A percentile compares a stretch with the other conserved stretches of the same genome.
Evolutionary conservation across 2,888 invertebrate species (phyloP).

Genomic region (Acanthosepion lycidas): DNA sequence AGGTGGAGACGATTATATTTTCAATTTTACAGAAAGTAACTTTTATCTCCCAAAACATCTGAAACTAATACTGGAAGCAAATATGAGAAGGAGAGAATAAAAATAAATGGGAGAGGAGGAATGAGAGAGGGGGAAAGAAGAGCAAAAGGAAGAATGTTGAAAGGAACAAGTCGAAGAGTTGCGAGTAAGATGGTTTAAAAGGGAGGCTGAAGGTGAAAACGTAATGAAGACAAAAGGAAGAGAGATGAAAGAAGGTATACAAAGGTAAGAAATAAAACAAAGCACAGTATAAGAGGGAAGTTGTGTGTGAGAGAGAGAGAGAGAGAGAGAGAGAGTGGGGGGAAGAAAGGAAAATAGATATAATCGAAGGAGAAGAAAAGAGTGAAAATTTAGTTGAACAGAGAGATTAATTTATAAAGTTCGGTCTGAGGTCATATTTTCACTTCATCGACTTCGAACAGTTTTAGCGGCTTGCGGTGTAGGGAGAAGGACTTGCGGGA

Average conservation of each 20-base stretch:
- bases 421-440: not conserved
- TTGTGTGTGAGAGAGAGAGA: not conserved
- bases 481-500: not conserved
- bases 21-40: too few species aligned
- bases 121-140: too few species aligned
- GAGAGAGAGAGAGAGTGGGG: not conserved
- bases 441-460: slow-evolving; percentile 8
- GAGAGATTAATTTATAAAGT: slow-evolving; percentile 25
- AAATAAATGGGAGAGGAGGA: too few species aligned
- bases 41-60: too few species aligned
- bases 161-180: not conserved
- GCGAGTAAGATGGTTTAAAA: not conserved
- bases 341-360: not conserved
- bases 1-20: too few species aligned
- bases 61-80: too few species aligned
- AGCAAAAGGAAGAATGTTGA: too few species aligned
- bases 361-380: not conserved
- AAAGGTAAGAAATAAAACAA: not conserved
- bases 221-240: too few species aligned
- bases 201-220: too few species aligned
- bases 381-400: not conserved
- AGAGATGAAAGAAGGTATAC: too few species aligned
- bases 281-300: not conserved
- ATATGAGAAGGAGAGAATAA: too few species aligned
- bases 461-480: not conserved